Conservation (phyloP, 2,113 vertebrate genomes). For the Smithornis capensis region DNA sequence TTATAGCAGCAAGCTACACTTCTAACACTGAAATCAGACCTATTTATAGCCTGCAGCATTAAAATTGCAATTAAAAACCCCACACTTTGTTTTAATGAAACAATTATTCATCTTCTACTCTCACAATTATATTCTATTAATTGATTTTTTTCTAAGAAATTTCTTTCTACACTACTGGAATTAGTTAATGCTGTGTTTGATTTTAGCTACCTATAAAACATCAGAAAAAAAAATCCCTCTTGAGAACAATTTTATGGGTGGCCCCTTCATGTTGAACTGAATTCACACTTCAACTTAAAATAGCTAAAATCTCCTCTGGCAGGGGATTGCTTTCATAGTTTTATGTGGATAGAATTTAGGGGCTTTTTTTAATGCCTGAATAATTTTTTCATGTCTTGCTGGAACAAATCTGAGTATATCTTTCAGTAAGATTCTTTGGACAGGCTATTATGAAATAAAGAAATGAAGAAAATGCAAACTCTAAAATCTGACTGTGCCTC, state of each 20-base stretch:
- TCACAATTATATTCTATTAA: background rate
- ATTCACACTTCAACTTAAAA: background rate
- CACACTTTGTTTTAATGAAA: background rate
- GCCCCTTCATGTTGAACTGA: background rate
- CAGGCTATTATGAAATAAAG: background rate
- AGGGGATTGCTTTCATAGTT: background rate
- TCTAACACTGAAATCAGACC: background rate
- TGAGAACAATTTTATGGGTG: background rate
- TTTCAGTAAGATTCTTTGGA: background rate
- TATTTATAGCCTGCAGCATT: background rate
- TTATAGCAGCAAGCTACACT: background rate
- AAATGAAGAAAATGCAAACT: background rate
- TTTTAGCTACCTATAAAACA: background rate
- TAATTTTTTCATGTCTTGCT: background rate
- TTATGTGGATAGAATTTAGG: background rate
- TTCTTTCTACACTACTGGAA: background rate
- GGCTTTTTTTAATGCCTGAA: background rate
- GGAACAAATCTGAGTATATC: background rate
- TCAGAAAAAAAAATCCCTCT: background rate
- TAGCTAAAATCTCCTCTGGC: background rate
- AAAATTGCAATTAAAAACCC: background rate
- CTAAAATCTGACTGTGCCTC: constrained; percentile 17
- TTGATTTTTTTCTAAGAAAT: background rate
- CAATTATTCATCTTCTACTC: background rate
- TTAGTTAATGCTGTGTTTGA: background rate